Base-by-base conservation (phyloP, 2,797 vertebrate genomes). In the Chaetodon trifasciatus region DNA sequence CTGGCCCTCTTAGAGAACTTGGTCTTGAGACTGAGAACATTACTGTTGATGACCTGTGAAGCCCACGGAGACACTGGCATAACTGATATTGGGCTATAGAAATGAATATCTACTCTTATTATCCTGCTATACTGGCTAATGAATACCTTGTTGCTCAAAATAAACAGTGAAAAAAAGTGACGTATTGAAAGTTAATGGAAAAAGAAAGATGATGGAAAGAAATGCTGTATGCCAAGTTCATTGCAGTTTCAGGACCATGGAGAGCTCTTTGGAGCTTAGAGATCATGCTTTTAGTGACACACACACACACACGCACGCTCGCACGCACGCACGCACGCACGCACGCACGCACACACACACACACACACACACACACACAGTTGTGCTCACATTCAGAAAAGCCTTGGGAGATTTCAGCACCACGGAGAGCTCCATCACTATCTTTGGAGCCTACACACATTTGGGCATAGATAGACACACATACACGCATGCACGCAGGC, bases 391-490 rank as follows among this genome's bases (percentile, higher is more conserved):
- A 61, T 21, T 61, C 9, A 50, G 24, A 70, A 63, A 63, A 12
- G 16, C 2, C 42, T 15, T 39, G 23, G 40, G 70, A 74, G 28
- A 57, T 69, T 82, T 85, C 79, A 91, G 88, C 52, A 84, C 84
- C 79, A 89, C 0, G 37, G 87, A 91, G 63, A 90, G 89, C 70
- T 84, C 80, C 57, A 60, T 46, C 23, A 56, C 40, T 42, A 46
- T 13, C 56, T 72, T 23, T 66, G 37, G 68, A 76, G 68, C 55
- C 44, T 23, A 28, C 32, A 67, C 19, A 75, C 53, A 63, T 73
- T 50, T 68, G 23, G 47, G n/a, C 3, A 67, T 16, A 23, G 6
- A 37, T 2, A 63, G 15, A 61, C 6, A 52, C 2, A 35, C 55
- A 17, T 1, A 21, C 21, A 52, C 2, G 4, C 19, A 55, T n/a